Evolutionary conservation across 2,113 vertebrate genomes (phyloP).

Genomic region (Taxidea taxus): DNA sequence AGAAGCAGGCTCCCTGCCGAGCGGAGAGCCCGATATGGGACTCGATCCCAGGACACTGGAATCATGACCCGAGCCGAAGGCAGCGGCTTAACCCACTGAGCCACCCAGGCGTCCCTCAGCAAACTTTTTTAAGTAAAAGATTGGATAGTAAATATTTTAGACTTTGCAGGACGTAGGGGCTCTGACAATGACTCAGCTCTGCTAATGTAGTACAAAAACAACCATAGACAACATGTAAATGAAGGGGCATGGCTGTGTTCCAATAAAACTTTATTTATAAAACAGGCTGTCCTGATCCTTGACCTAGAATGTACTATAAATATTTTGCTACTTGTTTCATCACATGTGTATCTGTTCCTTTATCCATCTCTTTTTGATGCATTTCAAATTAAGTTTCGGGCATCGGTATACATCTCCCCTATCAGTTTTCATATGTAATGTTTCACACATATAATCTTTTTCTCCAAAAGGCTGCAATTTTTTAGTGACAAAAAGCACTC

Average conservation of each 20-base stretch:
- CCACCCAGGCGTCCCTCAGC: no score
- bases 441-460: neutral
- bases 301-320: neutral
- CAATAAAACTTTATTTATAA: constrained; percentile 44
- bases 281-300: neutral
- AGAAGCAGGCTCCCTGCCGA: no score
- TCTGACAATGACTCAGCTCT: neutral
- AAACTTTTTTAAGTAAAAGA: neutral
- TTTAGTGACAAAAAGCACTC: neutral
- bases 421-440: neutral
- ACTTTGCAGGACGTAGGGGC: neutral
- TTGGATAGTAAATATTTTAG: neutral
- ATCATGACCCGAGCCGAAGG: no score
- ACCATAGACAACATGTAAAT: neutral
- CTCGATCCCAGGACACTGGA: no score
- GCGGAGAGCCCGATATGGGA: no score
- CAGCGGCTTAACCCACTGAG: no score
- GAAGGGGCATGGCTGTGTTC: neutral
- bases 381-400: neutral
- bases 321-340: neutral
- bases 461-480: neutral
- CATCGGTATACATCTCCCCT: neutral
- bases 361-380: neutral
- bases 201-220: neutral
- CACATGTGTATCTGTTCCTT: neutral